Percentiles rank a stretch among this genome's conserved stretches.
Evolutionary conservation across 30 jellyfish, hydroid and myxozoan species (phyloP).

Genomic region (Turritopsis dohrnii): DNA sequence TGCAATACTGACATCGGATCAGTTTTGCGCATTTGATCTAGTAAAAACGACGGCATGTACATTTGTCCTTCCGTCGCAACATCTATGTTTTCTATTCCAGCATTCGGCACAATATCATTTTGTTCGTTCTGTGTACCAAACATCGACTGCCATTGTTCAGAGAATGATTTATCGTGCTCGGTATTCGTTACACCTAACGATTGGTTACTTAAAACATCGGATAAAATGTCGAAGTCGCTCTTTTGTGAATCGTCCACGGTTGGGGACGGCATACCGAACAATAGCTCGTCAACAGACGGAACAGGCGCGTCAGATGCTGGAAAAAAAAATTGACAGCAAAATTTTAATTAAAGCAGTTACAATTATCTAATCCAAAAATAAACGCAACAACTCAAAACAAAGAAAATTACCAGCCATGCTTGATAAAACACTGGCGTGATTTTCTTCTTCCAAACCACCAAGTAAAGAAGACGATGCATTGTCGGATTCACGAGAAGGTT

Average conservation of each 20-base stretch:
- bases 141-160: constrained; percentile 90
- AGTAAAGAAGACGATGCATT: neutral
- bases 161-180: constrained; percentile 60
- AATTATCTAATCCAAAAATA: no score
- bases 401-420: neutral
- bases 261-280: constrained; percentile 62
- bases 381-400: neutral
- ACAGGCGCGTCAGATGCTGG: constrained; percentile 4
- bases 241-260: constrained; percentile 27
- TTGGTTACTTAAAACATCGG: constrained; percentile 61
- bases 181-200: constrained; percentile 36
- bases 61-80: constrained; percentile 13
- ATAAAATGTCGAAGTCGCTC: constrained; percentile 64
- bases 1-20: constrained; percentile 65
- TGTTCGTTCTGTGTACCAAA: constrained; percentile 53
- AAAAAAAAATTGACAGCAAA: neutral
- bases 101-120: constrained; percentile 34
- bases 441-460: neutral
- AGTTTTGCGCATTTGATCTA: constrained; percentile 87
- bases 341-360: neutral
- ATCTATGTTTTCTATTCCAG: constrained; percentile 37
- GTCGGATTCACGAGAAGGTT: neutral
- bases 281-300: constrained; percentile 77
- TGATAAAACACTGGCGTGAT: neutral
- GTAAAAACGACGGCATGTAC: constrained; percentile 92